phyloP scores from a whole-genome alignment of 2,888 invertebrate species.

The Caenorhabditis zanzibari region DNA sequence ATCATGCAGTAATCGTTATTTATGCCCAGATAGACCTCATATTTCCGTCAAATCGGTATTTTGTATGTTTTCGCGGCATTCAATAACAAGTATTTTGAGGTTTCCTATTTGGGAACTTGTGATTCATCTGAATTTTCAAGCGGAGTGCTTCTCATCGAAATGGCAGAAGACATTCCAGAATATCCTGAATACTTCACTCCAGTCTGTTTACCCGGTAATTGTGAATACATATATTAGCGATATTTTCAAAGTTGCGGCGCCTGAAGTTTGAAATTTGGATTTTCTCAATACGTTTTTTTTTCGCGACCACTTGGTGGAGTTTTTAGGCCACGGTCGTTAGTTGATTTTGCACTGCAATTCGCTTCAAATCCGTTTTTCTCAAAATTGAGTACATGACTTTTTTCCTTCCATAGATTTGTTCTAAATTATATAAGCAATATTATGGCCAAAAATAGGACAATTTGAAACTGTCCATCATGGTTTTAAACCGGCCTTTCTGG shows the following conservation, averaged over 20 bases:
- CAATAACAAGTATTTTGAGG: neutral
- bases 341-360: too few relatives aligned
- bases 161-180: neutral
- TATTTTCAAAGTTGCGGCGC: too few relatives aligned
- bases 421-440: too few relatives aligned
- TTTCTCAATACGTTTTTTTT: neutral
- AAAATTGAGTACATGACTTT: too few relatives aligned
- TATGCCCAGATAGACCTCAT: neutral
- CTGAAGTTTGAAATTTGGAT: neutral
- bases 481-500: too few relatives aligned
- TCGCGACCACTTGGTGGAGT: too few relatives aligned
- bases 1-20: neutral
- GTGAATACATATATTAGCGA: too few relatives aligned
- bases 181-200: neutral
- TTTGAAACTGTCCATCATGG: too few relatives aligned
- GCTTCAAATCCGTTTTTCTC: too few relatives aligned
- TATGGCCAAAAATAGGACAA: too few relatives aligned
- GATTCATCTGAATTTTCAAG: neutral
- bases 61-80: neutral
- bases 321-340: too few relatives aligned
- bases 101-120: neutral
- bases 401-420: too few relatives aligned
- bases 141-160: neutral
- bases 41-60: neutral
- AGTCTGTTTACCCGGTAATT: neutral